Evolutionary conservation across 1,140 invertebrate genomes (phyloP), one percentile per base, ranked within the genome.

Genomic region (Drosophila pallidifrons): DNA sequence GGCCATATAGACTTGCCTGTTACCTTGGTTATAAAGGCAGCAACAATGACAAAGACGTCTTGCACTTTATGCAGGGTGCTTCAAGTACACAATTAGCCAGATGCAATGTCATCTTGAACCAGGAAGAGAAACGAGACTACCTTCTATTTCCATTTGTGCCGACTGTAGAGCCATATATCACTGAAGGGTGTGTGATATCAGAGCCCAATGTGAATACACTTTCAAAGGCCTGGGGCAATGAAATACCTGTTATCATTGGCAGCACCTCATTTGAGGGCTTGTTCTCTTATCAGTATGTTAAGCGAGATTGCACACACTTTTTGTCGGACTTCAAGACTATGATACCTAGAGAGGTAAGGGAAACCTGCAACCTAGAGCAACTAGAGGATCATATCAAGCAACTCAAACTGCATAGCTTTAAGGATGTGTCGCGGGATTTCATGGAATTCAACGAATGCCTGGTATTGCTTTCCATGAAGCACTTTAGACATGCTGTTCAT

Each of bases 161-260:
- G 3, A 79, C 90, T 15, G 71, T 93, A 5, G 93, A 93, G 63
- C 92, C 92, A 1, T 91, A 90, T 66, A 52, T 77, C 1, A 82
- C 67, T 3, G 55, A 49, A 10, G 60, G 81, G 38, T 90, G 87
- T 30, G 83, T 93, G 7, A 60, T 93, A 6, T 72, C 82, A 3
- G 65, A 75, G 6, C 51, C 82, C 4, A 83, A 89, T 3, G 66
- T 75, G 2, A 79, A 91, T 64, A 81, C 92, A 59, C 41, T 91
- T 3, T 46, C 75, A 15, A 72, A 64, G 4, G 82, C 89, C 6
- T 92, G 92, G 87, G 91, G 92, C 28, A 92, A 93, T 58, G 73
- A 89, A 5, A 79, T 93, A n/a, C 93, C 93, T 0, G 11, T 93
- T 13, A 78, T 93, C 0, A 75, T 93, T 30, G 93, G 93, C 0